Evolutionary conservation across 2,888 invertebrate genomes (phyloP), one percentile per base, ranked within the genome.

Genomic region (Quadriops clusia): DNA sequence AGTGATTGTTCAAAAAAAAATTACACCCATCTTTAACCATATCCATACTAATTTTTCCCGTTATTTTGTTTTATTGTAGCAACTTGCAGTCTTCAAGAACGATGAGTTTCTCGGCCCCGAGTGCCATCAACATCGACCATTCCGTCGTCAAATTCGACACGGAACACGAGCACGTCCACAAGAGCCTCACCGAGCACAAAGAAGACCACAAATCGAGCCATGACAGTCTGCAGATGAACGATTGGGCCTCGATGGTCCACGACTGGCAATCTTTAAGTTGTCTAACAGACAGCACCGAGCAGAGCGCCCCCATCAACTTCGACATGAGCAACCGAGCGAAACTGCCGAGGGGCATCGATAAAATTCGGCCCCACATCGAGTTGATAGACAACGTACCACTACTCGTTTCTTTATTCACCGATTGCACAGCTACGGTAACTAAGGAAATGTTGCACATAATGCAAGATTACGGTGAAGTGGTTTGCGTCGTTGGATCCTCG

Each of bases 381-480:
- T 72, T 82, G 43, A 90, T 97, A 30, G 97, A 98, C 64, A 97
- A 97, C 65, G 97, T 98, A 28, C 97, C 98, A 3, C 65, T 98
- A 16, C 72, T 95, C 31, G 97, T 98, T 10, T 94, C 94, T 0
- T 70, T 98, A 7, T 98, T 97, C 62, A 98, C 97, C 1, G 97
- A 98, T 64, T 97, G 95, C 63, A 89, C 85, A 2, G 78, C 91
- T n/a, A 69, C 76, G 40, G 89, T 87, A 8, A 93, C 91, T 1
- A 70, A 77, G 16, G 83, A 86, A 60, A 97, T 97, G 97, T 63
- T 87, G 38, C 74, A 77, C 47, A 95, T 97, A 35, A 94, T 97
- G 91, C 86, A 89, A 56, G 89, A 91, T 50, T 89, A 94, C 56
- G 90, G 89, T 1, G 94, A 97, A 65, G 86, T 95, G 13, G 93